These are phyloP conservation scores for Diaprepes abbreviatus DNA, from an alignment of 2,888 invertebrate species.

Conservation along the genomic window DNA sequence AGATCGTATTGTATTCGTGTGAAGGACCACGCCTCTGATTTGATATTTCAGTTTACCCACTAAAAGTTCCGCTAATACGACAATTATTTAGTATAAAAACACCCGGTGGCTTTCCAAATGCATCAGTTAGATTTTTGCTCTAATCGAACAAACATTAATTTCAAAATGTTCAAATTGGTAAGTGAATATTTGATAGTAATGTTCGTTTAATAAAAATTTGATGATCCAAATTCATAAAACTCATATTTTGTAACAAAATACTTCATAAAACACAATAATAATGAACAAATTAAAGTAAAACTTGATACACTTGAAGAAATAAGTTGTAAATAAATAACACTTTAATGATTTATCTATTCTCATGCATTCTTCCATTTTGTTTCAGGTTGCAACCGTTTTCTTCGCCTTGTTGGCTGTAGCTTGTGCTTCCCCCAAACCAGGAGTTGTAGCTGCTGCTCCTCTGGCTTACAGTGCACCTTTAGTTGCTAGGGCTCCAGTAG, in stretches of 20 bases:
- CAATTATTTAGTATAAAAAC: not conserved
- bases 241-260: too few relatives aligned
- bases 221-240: too few relatives aligned
- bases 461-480: slow-evolving; percentile 42
- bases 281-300: too few relatives aligned
- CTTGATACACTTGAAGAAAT: too few relatives aligned
- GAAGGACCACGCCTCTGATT: not conserved
- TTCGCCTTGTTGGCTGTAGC: slow-evolving; percentile 47
- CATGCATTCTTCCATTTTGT: too few relatives aligned
- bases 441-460: slow-evolving; percentile 21
- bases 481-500: slow-evolving; percentile 35
- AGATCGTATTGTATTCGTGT: not conserved
- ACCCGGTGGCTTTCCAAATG: not conserved
- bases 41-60: not conserved
- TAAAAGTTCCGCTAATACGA: not conserved
- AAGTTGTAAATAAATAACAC: too few relatives aligned
- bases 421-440: slow-evolving; percentile 44
- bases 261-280: too few relatives aligned
- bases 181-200: not conserved
- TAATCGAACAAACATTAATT: not conserved
- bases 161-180: slow-evolving; percentile 5
- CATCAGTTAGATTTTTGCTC: slow-evolving; percentile 2
- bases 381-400: too few relatives aligned
- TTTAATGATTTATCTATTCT: too few relatives aligned
- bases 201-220: too few relatives aligned